phyloP scores from a whole-genome alignment of 1,140 invertebrate species.

The Bicyclus anynana region DNA sequence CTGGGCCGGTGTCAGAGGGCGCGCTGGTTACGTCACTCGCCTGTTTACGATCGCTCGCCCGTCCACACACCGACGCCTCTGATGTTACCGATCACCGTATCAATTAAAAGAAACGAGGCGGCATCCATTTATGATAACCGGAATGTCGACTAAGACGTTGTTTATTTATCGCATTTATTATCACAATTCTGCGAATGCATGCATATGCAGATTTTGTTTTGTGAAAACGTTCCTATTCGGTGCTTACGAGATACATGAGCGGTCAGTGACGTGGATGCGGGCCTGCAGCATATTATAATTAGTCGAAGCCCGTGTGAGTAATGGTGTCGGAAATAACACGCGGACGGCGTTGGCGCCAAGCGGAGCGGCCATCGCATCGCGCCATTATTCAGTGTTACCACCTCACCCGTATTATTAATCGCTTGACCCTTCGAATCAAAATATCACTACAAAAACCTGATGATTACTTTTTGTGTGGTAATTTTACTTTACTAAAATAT shows the following conservation, averaged over 20 bases:
- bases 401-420: no score
- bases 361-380: slow-evolving; percentile 52
- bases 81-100: slow-evolving; percentile 55
- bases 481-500: no score
- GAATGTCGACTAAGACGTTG: not conserved
- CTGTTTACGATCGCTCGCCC: slow-evolving; percentile 44
- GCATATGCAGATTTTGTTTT: slow-evolving; percentile 24
- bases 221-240: slow-evolving; percentile 28
- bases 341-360: slow-evolving; percentile 65
- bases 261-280: slow-evolving; percentile 74
- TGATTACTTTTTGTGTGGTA: no score
- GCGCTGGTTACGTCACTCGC: slow-evolving; percentile 47
- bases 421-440: no score
- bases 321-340: slow-evolving; percentile 72
- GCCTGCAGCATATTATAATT: slow-evolving; percentile 69
- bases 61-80: slow-evolving; percentile 45
- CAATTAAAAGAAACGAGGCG: slow-evolving; percentile 42
- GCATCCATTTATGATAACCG: slow-evolving; percentile 31
- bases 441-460: no score
- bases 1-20: slow-evolving; percentile 57
- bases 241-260: slow-evolving; percentile 45
- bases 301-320: slow-evolving; percentile 72
- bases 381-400: slow-evolving; percentile 24
- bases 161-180: slow-evolving; percentile 17
- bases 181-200: slow-evolving; percentile 14